phyloP scores from a whole-genome alignment of 2,888 invertebrate species.

The Drosophila crucigera region DNA sequence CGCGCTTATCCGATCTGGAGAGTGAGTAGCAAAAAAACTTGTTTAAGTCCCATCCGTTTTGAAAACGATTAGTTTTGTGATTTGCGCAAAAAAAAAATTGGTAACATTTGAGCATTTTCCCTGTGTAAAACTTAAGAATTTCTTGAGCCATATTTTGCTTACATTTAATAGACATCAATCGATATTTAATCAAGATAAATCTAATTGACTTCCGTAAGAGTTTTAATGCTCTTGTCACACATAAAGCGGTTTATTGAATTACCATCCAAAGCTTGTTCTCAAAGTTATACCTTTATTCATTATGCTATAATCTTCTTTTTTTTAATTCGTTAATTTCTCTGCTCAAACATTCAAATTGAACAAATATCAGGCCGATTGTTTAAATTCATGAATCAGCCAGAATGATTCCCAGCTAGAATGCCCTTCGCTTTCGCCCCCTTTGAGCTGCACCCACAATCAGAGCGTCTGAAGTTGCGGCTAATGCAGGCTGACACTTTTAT shows the following conservation, averaged over 20 bases:
- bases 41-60: slow-evolving; percentile 6
- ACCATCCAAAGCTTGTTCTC: background rate
- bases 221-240: background rate
- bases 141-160: background rate
- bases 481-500: slow-evolving; percentile 77
- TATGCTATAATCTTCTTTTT: background rate
- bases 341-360: background rate
- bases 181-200: background rate
- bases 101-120: background rate
- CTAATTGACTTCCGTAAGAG: background rate
- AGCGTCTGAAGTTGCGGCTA: slow-evolving; percentile 28
- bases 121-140: background rate
- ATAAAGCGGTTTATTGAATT: background rate
- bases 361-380: background rate
- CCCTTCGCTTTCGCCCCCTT: background rate
- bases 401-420: background rate
- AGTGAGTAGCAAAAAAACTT: slow-evolving; percentile 4
- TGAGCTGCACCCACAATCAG: slow-evolving; percentile 20
- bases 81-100: background rate
- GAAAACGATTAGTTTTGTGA: slow-evolving; percentile 5
- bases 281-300: background rate
- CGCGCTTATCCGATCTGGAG: slow-evolving; percentile 30
- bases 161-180: background rate
- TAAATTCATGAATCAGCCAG: background rate
- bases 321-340: background rate